Conservation (phyloP, 1,140 invertebrate species). For the Heliconius melpomene region DNA sequence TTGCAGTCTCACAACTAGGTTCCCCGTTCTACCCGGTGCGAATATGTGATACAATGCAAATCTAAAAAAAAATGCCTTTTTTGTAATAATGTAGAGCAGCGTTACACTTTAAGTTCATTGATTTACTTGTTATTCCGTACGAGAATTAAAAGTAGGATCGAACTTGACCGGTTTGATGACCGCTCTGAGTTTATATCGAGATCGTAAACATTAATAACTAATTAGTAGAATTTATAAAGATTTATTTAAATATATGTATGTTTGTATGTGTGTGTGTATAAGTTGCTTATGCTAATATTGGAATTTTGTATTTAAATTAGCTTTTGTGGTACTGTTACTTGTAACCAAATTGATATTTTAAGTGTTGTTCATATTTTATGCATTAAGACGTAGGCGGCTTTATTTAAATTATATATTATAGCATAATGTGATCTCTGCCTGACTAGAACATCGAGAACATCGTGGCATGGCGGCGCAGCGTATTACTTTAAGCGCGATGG, state of each 20-base stretch:
- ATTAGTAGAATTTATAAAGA: constrained; percentile 40
- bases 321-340: constrained; percentile 40
- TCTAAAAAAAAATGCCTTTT: too few relatives aligned
- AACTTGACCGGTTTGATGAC: constrained; percentile 28
- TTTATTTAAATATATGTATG: constrained; percentile 50
- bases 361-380: background rate
- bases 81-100: background rate
- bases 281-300: constrained; percentile 34
- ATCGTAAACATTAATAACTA: constrained; percentile 30
- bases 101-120: constrained; percentile 10
- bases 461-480: too few relatives aligned
- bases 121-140: background rate
- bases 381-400: background rate
- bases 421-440: too few relatives aligned
- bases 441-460: too few relatives aligned
- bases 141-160: constrained; percentile 14
- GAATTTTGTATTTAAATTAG: constrained; percentile 21
- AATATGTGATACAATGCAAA: too few relatives aligned
- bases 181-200: constrained; percentile 9
- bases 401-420: too few relatives aligned
- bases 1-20: too few relatives aligned
- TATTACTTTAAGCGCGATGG: too few relatives aligned
- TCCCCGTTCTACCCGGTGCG: too few relatives aligned
- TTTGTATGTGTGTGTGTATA: background rate
- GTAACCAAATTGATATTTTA: background rate